A percentile compares a stretch with the other conserved stretches of the same genome.
These are phyloP conservation scores for Apodemia mormo DNA, from an alignment of 2,888 invertebrate genomes.

Conservation along the genomic window DNA sequence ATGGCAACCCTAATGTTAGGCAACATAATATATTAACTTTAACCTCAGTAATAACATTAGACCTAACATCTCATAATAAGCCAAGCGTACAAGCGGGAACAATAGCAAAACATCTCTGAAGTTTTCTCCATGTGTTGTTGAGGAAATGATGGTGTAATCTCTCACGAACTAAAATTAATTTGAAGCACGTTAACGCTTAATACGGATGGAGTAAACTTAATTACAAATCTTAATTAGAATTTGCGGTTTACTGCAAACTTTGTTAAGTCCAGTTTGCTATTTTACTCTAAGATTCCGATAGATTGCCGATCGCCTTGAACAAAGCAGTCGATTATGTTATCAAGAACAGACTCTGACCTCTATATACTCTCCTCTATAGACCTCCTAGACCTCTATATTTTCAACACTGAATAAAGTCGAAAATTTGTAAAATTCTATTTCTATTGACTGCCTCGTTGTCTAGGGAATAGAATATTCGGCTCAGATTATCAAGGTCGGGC, in stretches of 20 bases:
- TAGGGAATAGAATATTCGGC: no score
- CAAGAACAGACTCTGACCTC: neutral
- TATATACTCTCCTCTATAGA: no score
- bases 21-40: no score
- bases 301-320: neutral
- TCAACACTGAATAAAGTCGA: neutral
- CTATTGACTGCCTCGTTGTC: no score
- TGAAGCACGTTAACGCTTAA: neutral
- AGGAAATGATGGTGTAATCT: neutral
- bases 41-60: neutral
- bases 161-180: slow-evolving; percentile 5
- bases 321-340: neutral
- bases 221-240: slow-evolving; percentile 10
- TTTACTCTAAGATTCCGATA: neutral
- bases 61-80: neutral
- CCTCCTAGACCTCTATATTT: neutral
- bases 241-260: slow-evolving; percentile 13
- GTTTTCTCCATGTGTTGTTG: neutral
- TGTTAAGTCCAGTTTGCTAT: slow-evolving; percentile 5
- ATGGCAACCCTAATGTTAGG: no score
- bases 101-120: neutral
- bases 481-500: no score
- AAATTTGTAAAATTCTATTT: no score
- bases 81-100: neutral
- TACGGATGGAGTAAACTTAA: slow-evolving; percentile 6